These are phyloP conservation scores for Coracias cyanogaster DNA, from an alignment of 2,797 vertebrate species.

Conservation along the genomic window DNA sequence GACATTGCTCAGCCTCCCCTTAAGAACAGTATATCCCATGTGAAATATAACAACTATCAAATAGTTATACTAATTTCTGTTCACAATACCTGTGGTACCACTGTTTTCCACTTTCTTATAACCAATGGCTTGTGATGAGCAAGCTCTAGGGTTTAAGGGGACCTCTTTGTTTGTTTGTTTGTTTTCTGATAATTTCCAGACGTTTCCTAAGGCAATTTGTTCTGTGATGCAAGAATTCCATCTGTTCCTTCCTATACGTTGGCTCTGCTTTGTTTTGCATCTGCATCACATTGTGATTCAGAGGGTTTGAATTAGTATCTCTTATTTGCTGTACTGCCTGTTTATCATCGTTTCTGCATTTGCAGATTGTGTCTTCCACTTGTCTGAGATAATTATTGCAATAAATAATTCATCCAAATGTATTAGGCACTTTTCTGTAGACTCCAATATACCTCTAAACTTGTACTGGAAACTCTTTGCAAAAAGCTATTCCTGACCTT, in stretches of 20 bases:
- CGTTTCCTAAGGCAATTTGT: background rate
- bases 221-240: constrained; percentile 6
- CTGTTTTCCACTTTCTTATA: background rate
- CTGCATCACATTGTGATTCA: background rate
- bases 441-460: background rate
- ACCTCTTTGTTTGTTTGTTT: constrained; percentile 21
- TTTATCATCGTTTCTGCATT: background rate
- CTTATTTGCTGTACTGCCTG: background rate
- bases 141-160: background rate
- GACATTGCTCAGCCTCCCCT: background rate
- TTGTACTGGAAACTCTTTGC: background rate
- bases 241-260: background rate
- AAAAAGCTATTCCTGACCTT: background rate
- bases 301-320: background rate
- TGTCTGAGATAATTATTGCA: background rate
- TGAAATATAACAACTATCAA: background rate
- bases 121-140: background rate
- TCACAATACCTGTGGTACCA: background rate
- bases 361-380: constrained; percentile 6
- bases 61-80: background rate
- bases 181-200: constrained; percentile 48
- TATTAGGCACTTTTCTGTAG: background rate
- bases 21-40: background rate
- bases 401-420: background rate
- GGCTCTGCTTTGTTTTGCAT: background rate